Evolutionary conservation across 2,113 vertebrate species (phyloP).

Genomic region (Carettochelys insculpta): DNA sequence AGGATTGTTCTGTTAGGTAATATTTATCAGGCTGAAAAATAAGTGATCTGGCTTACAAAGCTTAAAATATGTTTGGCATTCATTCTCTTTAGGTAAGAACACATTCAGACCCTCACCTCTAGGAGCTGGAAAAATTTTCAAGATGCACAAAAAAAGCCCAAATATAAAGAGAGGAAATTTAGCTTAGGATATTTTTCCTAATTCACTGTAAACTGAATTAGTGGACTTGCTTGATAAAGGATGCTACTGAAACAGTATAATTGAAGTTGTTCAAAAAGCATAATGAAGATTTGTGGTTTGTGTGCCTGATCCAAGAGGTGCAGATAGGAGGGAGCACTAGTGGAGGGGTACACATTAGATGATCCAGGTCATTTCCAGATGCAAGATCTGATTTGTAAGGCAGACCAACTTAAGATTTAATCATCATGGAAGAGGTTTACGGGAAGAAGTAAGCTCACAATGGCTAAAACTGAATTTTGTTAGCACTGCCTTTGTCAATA

Average conservation of each 20-base stretch:
- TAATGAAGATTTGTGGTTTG: background rate
- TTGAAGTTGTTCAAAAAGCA: background rate
- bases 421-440: background rate
- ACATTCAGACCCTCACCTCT: background rate
- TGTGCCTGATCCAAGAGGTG: background rate
- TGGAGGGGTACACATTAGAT: rapidly evolving
- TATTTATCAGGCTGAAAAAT: background rate
- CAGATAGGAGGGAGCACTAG: no score
- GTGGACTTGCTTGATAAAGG: background rate
- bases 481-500: background rate
- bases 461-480: rapidly evolving
- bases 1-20: background rate
- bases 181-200: background rate
- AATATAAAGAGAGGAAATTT: background rate
- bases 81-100: background rate
- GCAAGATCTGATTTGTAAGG: rapidly evolving
- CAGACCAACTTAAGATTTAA: rapidly evolving
- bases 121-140: background rate
- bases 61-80: background rate
- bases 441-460: background rate
- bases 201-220: background rate
- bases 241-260: background rate
- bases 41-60: background rate
- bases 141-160: background rate
- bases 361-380: no score